Base-by-base conservation (phyloP, 2,888 invertebrate genomes). In the Anthrax anthrax region DNA sequence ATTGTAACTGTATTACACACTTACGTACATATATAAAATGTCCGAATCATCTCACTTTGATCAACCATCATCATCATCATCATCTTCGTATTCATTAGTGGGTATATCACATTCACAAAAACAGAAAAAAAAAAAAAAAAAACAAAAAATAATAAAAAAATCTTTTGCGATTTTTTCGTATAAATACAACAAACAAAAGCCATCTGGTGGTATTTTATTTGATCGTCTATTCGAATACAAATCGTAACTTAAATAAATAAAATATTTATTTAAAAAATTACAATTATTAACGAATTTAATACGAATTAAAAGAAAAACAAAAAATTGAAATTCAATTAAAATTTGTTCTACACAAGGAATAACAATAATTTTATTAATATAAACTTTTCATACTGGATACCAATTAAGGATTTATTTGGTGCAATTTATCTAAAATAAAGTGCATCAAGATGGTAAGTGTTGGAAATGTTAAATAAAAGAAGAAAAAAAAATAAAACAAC, bases 161-260 rank as follows among this genome's bases (percentile, higher is more conserved):
- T n/a, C n/a, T n/a, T n/a, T n/a, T n/a, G n/a, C 37, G 4, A 37
- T 40, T 36, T 45, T 45, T 45, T 40, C 23, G 45, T 45, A 45
- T 45, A 45, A 45, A 45, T 45, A 45, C 40, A 34, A 36, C 45
- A 23, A 34, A 40, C 45, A 45, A 45, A 45, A 40, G 45, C 45
- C 45, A 45, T 45, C 45, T 45, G 40, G 40, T 45, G 40, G 45
- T 45, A 45, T 45, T 45, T 45, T 45, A 40, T 40, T 40, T 45
- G 40, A 45, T 40, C 40, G 39, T 39, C 40, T 40, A 36, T 45
- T 45, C 45, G 45, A 27, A 40, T 36, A 18, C 45, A 36, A 14
- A 39, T 45, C 45, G 45, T 29, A 36, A n/a, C n/a, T n/a, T 17
- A 34, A 17, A 18, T 37, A 23, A 40, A 5, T 12, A 32, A 32